A percentile compares a stretch with the other conserved stretches of the same genome.
Conservation (phyloP, 2,113 vertebrate genomes). For the Phrynocephalus versicolor region DNA sequence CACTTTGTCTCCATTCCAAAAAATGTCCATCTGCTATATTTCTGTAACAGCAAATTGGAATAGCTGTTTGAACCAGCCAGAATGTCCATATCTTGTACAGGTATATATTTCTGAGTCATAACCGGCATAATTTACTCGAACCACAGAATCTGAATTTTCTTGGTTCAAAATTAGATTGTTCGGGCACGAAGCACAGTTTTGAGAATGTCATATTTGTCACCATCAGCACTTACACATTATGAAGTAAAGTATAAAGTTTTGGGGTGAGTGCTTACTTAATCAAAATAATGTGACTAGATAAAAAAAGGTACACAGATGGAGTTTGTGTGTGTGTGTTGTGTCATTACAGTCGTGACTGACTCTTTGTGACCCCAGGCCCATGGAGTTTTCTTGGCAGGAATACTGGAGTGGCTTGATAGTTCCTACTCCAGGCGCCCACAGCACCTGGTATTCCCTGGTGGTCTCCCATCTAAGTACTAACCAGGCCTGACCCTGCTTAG, state of each 20-base stretch:
- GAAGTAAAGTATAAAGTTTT: no score
- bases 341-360: no score
- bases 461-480: no score
- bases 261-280: neutral
- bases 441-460: no score
- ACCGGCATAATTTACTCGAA: neutral
- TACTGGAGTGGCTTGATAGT: no score
- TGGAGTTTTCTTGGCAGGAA: no score
- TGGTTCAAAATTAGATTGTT: neutral
- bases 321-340: no score
- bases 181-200: neutral
- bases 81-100: neutral
- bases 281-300: neutral
- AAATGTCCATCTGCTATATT: neutral
- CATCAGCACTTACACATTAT: no score
- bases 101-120: neutral
- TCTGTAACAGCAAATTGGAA: neutral
- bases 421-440: no score
- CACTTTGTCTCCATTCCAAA: neutral
- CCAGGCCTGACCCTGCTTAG: no score
- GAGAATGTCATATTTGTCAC: no score
- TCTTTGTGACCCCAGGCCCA: no score
- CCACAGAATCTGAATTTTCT: neutral
- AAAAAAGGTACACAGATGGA: neutral
- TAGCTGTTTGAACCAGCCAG: neutral